Evolutionary conservation across 2,797 vertebrate species (phyloP).

Genomic region (Loriculus beryllinus): DNA sequence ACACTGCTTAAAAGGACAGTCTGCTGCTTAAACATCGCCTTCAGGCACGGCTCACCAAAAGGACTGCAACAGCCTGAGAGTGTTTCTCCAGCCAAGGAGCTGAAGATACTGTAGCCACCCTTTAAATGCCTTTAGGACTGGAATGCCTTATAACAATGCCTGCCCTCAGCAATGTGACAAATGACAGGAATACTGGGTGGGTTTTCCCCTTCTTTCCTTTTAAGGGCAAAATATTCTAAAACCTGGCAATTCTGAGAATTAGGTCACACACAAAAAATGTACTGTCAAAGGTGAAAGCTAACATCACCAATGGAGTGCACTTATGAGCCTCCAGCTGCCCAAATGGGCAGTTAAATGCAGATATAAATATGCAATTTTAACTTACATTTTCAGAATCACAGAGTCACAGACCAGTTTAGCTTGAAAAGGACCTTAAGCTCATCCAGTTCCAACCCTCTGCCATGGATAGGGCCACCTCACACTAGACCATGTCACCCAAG

Average conservation of each 20-base stretch:
- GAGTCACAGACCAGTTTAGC: neutral
- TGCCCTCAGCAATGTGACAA: neutral
- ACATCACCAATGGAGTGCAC: neutral
- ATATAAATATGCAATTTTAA: neutral
- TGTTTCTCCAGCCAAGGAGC: neutral
- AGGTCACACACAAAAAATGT: fast-evolving
- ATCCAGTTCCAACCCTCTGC: neutral
- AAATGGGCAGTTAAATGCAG: neutral
- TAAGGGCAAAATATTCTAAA: neutral
- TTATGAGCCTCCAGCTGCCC: neutral
- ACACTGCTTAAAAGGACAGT: slow-evolving; percentile 25
- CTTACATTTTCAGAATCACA: neutral
- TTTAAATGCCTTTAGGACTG: neutral
- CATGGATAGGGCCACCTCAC: neutral
- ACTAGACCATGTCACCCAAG: neutral
- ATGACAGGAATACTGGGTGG: neutral
- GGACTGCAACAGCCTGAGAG: neutral
- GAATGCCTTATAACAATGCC: neutral
- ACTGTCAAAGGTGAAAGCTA: neutral
- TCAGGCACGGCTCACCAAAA: neutral
- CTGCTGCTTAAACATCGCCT: neutral
- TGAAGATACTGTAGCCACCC: neutral
- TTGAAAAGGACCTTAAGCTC: neutral
- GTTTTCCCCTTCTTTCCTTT: neutral
- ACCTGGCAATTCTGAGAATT: neutral